These are phyloP conservation scores for Semicossyphus pulcher DNA, from an alignment of 2,113 vertebrate species.

Conservation along the genomic window DNA sequence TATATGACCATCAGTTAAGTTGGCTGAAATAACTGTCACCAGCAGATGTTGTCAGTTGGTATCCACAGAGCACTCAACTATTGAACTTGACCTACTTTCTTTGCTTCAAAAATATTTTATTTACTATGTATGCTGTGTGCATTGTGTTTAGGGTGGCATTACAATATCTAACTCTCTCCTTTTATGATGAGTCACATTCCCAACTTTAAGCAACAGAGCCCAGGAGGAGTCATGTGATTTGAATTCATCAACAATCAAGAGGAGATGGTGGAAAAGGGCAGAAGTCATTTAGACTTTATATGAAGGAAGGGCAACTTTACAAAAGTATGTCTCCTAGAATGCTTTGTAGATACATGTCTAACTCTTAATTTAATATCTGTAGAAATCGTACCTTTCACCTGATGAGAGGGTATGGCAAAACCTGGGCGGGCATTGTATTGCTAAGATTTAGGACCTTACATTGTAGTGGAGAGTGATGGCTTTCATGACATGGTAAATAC, in stretches of 20 bases:
- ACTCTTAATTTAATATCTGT: too few species aligned
- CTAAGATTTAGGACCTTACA: too few species aligned
- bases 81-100: constrained; percentile 47
- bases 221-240: constrained; percentile 51
- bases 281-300: constrained; percentile 72
- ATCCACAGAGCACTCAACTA: neutral
- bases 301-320: too few species aligned
- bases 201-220: constrained; percentile 58
- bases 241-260: constrained; percentile 66
- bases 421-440: too few species aligned
- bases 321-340: too few species aligned
- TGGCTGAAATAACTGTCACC: too few species aligned
- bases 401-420: too few species aligned
- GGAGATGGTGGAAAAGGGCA: constrained; percentile 58
- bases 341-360: too few species aligned
- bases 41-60: constrained; percentile 7
- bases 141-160: constrained; percentile 14
- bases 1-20: too few species aligned
- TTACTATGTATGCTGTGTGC: constrained; percentile 4
- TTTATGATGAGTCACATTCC: constrained; percentile 71
- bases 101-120: constrained; percentile 23
- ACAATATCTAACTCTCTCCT: constrained; percentile 54
- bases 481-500: too few species aligned
- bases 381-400: too few species aligned
- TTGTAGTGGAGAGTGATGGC: too few species aligned